Conservation (phyloP, 2,113 vertebrate species). For the Spizaetus ornatus region DNA sequence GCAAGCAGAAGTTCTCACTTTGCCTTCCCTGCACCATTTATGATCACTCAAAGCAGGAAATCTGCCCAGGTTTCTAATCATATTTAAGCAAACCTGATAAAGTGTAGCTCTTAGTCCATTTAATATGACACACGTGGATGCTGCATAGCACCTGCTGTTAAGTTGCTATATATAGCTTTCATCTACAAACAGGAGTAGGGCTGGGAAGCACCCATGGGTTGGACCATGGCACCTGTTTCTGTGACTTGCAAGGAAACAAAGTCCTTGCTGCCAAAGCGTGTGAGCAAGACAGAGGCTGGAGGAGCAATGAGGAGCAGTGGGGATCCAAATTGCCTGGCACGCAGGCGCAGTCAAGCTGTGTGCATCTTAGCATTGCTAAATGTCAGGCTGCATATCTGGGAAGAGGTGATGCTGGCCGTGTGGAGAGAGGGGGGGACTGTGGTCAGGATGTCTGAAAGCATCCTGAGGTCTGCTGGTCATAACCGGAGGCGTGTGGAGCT, state of each 20-base stretch:
- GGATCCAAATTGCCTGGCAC: not conserved
- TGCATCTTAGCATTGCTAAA: not conserved
- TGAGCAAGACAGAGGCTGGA: not conserved
- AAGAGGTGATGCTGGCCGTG: not conserved
- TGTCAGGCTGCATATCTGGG: not conserved
- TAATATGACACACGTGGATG: fast-evolving
- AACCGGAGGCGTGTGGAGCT: fast-evolving
- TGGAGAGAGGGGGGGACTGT: not conserved
- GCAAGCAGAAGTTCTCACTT: not conserved
- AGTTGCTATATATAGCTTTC: not conserved
- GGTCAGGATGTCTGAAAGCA: not conserved
- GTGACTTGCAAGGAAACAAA: not conserved
- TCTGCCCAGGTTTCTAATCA: not conserved
- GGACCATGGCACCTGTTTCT: not conserved
- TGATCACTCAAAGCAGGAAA: not conserved
- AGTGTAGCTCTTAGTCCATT: not conserved
- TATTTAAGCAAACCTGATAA: not conserved
- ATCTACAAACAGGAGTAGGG: not conserved
- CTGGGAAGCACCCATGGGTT: fast-evolving
- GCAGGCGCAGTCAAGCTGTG: not conserved
- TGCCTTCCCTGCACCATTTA: not conserved
- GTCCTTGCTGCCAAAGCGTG: not conserved
- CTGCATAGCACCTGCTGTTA: not conserved
- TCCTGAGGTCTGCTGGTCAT: not conserved
- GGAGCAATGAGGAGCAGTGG: not conserved